phyloP scores from a whole-genome alignment of 2,113 vertebrate species.

The Corythoichthys haematopterus region DNA sequence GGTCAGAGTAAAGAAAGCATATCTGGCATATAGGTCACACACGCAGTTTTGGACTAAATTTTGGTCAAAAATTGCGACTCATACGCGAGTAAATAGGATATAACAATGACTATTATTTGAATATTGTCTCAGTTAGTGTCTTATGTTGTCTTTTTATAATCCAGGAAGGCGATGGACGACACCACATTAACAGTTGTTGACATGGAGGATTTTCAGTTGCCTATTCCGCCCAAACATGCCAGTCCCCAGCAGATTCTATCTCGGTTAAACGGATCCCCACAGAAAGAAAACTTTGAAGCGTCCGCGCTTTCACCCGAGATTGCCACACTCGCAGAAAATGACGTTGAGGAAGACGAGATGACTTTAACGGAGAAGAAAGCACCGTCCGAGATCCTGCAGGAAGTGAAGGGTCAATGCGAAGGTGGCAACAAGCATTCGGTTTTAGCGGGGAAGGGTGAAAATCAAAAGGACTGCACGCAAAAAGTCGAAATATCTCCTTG shows the following conservation, averaged over 20 bases:
- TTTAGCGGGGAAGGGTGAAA: neutral
- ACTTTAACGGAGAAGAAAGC: neutral
- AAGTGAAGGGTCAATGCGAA: neutral
- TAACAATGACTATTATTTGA: no score
- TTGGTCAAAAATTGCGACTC: no score
- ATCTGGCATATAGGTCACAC: no score
- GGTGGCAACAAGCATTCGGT: conserved; percentile 1
- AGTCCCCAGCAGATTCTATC: conserved; percentile 12
- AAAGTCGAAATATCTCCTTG: conserved; percentile 5
- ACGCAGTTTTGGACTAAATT: no score
- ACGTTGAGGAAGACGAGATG: neutral
- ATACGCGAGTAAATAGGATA: no score
- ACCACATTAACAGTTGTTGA: neutral
- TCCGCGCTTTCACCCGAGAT: neutral
- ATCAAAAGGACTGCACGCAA: neutral
- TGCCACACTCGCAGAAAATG: conserved; percentile 11
- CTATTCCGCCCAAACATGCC: conserved; percentile 15
- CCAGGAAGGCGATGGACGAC: conserved; percentile 25
- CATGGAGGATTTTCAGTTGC: neutral
- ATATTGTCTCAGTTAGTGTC: neutral
- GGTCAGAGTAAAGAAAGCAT: no score
- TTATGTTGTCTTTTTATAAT: conserved; percentile 8
- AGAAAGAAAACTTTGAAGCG: conserved; percentile 11
- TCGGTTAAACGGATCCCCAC: conserved; percentile 46
- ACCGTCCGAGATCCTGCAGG: neutral